A percentile compares a stretch with the other conserved stretches of the same genome.
phyloP scores from a whole-genome alignment of 2,113 vertebrate genomes.

The Apteryx owenii region DNA sequence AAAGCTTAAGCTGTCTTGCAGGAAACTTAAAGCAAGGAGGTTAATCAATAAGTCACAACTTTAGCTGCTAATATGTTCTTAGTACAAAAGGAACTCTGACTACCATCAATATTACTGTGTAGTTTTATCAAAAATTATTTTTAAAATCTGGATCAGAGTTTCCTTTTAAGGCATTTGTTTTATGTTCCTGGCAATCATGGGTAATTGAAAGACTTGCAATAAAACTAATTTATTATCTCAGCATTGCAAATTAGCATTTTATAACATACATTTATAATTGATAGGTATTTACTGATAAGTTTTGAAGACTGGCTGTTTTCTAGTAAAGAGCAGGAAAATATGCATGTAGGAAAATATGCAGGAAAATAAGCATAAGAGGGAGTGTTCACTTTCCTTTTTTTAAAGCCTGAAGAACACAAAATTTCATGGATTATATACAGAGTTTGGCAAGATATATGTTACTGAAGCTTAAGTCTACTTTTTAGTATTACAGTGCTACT shows the following conservation, averaged over 20 bases:
- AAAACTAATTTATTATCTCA: not conserved
- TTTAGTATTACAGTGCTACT: not conserved
- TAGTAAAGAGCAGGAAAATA: not conserved
- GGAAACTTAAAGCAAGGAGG: not conserved
- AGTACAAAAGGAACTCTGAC: not conserved
- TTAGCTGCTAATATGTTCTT: not conserved
- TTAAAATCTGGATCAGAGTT: not conserved
- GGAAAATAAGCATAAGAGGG: not conserved
- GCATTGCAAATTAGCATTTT: not conserved
- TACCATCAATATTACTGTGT: not conserved
- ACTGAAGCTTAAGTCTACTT: not conserved
- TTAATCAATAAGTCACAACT: not conserved
- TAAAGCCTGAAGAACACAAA: not conserved
- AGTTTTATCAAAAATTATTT: not conserved
- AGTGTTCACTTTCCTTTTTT: not conserved
- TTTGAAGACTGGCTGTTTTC: not conserved
- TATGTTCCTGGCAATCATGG: not conserved
- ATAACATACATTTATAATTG: not conserved
- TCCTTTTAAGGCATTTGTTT: not conserved
- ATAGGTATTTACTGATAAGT: not conserved
- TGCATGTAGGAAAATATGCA: not conserved
- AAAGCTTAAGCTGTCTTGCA: not conserved
- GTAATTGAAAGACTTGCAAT: not conserved
- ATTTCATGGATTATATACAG: not conserved
- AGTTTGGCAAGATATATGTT: not conserved